Evolutionary conservation across 2,888 invertebrate genomes (phyloP).

Genomic region (Coleophora flavipennella): DNA sequence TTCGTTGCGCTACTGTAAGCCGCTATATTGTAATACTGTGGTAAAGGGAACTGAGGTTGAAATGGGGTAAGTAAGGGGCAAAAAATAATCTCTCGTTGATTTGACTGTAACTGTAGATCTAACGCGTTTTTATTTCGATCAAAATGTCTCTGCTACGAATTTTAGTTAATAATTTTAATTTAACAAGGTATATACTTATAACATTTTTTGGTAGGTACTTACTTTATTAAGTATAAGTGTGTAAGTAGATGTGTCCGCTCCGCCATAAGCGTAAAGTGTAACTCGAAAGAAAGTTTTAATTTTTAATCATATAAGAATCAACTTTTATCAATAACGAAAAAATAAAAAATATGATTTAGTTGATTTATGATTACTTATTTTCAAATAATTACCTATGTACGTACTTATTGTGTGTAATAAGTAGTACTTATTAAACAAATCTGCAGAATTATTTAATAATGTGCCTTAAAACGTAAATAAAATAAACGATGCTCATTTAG

Average conservation of each 20-base stretch:
- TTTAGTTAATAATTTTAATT: conserved; percentile 33
- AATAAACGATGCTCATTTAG: conserved; percentile 51
- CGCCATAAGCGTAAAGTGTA: conserved; percentile 61
- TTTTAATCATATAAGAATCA: conserved; percentile 9
- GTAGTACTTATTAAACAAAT: conserved; percentile 9
- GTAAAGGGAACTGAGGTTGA: too few relatives aligned
- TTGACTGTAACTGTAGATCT: conserved; percentile 37
- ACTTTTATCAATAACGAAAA: conserved; percentile 3
- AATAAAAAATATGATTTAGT: conserved; percentile 1
- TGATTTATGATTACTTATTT: conserved; percentile 2
- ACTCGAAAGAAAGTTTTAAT: conserved; percentile 17
- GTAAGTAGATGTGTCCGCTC: conserved; percentile 46
- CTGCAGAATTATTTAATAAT: conserved; percentile 14
- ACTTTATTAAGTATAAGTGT: conserved; percentile 22
- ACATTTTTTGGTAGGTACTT: conserved; percentile 8
- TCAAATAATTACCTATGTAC: not conserved
- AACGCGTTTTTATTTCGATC: conserved; percentile 42
- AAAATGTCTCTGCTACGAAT: conserved; percentile 45
- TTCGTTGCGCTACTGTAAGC: too few relatives aligned
- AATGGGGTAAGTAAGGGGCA: too few relatives aligned
- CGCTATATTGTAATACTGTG: too few relatives aligned
- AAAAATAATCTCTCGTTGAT: too few relatives aligned
- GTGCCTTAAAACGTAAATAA: conserved; percentile 39
- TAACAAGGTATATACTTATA: conserved; percentile 34
- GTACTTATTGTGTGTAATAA: conserved; percentile 22